Conservation (phyloP, 2,113 vertebrate genomes). For the Picathartes gymnocephalus region DNA sequence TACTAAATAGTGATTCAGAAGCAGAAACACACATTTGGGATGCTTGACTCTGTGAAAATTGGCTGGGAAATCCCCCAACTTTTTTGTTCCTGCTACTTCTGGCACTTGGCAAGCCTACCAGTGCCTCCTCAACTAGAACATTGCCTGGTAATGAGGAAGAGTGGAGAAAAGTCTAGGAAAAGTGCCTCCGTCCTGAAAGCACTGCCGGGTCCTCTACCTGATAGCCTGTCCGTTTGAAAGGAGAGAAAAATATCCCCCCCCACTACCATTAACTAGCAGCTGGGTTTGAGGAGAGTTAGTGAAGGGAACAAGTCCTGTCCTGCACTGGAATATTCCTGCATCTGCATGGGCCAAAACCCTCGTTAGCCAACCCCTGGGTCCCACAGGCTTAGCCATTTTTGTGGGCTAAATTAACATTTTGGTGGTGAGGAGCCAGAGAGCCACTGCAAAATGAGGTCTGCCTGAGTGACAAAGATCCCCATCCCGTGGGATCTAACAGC, state of each 20-base stretch:
- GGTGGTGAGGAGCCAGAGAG: background rate
- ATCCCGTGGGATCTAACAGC: background rate
- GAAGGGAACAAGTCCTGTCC: constrained; percentile 17
- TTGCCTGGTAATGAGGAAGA: background rate
- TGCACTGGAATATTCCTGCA: background rate
- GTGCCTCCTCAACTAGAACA: accelerated
- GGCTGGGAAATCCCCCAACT: constrained; percentile 17
- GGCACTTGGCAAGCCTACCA: background rate
- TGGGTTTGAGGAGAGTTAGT: background rate
- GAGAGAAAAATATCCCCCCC: background rate
- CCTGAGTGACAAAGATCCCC: background rate
- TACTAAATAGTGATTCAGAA: background rate
- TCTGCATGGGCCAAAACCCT: background rate
- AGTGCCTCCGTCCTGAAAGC: background rate
- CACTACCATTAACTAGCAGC: background rate
- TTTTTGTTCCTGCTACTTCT: constrained; percentile 15
- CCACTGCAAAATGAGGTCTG: background rate
- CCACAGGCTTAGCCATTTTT: background rate
- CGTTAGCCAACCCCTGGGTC: background rate
- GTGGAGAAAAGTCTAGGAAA: background rate
- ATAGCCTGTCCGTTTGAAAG: background rate
- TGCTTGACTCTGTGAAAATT: background rate
- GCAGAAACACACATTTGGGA: background rate
- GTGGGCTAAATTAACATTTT: background rate
- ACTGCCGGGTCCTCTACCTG: background rate